Evolutionary conservation across 2,113 vertebrate species (phyloP).

Genomic region (Pionites leucogaster): DNA sequence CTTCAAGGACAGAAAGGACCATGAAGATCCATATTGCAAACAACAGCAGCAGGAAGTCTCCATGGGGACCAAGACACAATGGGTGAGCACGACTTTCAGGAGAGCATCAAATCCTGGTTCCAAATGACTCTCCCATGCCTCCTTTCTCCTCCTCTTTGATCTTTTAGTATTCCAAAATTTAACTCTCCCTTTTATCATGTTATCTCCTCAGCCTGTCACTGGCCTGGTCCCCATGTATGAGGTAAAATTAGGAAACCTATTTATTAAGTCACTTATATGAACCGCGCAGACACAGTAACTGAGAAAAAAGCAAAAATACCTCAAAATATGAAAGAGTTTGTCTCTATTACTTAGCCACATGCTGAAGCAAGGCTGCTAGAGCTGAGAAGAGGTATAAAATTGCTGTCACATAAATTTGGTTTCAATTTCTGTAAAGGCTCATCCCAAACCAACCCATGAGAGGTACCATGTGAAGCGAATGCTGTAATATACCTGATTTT

Average conservation of each 20-base stretch:
- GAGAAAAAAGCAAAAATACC: neutral
- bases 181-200: accelerated
- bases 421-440: neutral
- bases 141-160: neutral
- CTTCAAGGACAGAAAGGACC: neutral
- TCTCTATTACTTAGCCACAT: neutral
- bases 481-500: neutral
- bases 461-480: neutral
- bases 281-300: neutral
- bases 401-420: neutral
- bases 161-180: neutral
- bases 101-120: neutral
- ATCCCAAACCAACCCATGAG: neutral
- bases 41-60: neutral
- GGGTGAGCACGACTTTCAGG: neutral
- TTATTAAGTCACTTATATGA: neutral
- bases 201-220: neutral
- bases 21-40: neutral
- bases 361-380: neutral
- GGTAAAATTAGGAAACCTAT: neutral
- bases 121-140: neutral
- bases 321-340: neutral
- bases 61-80: neutral
- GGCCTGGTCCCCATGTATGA: accelerated
- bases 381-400: neutral